Evolutionary conservation across 1,140 invertebrate species (phyloP).

Genomic region (Campoletis sonorensis): DNA sequence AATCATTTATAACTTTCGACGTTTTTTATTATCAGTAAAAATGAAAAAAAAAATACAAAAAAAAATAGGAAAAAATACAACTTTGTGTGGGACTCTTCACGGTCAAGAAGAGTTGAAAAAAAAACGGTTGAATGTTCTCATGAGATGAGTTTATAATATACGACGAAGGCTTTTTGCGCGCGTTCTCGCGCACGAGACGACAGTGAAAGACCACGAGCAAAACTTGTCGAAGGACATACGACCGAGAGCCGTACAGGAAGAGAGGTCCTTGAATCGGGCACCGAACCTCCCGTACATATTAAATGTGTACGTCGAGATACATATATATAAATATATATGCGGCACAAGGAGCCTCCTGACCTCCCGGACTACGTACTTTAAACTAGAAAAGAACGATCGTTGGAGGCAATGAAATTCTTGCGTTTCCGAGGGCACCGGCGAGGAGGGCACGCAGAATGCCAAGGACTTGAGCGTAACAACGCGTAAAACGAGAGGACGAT

Average conservation of each 20-base stretch:
- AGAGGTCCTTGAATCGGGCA: constrained; percentile 55
- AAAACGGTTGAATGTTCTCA: not conserved
- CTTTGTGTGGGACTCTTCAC: too few relatives aligned
- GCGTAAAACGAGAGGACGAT: constrained; percentile 16
- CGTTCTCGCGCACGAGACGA: not conserved
- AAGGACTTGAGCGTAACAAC: constrained; percentile 29
- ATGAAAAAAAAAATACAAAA: too few relatives aligned
- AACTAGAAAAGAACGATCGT: constrained; percentile 34
- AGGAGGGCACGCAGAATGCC: constrained; percentile 27
- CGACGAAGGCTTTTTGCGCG: not conserved
- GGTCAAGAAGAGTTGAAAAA: not conserved
- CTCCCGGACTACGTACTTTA: constrained; percentile 23
- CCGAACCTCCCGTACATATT: constrained; percentile 40
- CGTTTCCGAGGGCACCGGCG: constrained; percentile 31
- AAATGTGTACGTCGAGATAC: not conserved
- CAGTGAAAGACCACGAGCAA: constrained; percentile 24
- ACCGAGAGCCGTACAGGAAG: constrained; percentile 33
- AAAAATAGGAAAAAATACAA: too few relatives aligned
- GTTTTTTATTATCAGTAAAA: too few relatives aligned
- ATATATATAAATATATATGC: not conserved
- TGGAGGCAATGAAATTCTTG: constrained; percentile 38
- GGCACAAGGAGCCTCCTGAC: not conserved
- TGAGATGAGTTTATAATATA: constrained; percentile 6
- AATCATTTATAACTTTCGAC: too few relatives aligned
- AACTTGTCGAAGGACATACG: constrained; percentile 12